Conservation (phyloP, 2,113 vertebrate species). For the Oreochromis spilurus region DNA sequence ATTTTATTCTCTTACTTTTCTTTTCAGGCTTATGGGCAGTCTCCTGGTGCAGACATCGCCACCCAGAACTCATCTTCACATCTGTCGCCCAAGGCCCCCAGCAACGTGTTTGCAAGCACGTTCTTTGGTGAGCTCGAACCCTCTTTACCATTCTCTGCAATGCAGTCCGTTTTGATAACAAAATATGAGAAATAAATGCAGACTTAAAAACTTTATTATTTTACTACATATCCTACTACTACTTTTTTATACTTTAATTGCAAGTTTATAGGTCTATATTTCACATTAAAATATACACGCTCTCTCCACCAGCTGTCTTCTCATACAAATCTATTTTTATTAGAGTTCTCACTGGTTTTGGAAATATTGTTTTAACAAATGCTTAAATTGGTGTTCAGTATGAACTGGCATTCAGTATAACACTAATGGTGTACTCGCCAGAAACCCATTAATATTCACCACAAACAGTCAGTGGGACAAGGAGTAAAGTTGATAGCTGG, state of each 20-base stretch:
- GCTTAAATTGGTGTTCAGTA: background rate
- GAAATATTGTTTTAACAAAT: background rate
- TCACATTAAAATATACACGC: background rate
- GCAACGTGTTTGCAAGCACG: constrained; percentile 91
- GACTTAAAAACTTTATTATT: background rate
- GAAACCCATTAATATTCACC: background rate
- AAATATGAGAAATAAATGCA: background rate
- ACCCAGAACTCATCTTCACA: constrained; percentile 88
- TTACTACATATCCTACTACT: background rate
- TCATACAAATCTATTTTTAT: background rate
- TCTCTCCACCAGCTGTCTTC: background rate
- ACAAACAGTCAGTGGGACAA: background rate
- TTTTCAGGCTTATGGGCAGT: constrained; percentile 89
- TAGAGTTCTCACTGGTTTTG: background rate
- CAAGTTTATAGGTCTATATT: background rate
- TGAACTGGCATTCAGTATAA: background rate
- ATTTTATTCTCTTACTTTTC: constrained; percentile 1
- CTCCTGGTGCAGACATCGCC: constrained; percentile 85
- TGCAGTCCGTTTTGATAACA: background rate
- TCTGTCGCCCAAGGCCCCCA: constrained; percentile 82
- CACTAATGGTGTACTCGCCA: background rate
- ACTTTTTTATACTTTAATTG: background rate
- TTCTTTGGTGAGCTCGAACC: constrained; percentile 84
- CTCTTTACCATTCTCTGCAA: background rate
- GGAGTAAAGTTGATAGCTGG: background rate